phyloP scores from a whole-genome alignment of 2,888 invertebrate species.

The Rhodophaea formosa region DNA sequence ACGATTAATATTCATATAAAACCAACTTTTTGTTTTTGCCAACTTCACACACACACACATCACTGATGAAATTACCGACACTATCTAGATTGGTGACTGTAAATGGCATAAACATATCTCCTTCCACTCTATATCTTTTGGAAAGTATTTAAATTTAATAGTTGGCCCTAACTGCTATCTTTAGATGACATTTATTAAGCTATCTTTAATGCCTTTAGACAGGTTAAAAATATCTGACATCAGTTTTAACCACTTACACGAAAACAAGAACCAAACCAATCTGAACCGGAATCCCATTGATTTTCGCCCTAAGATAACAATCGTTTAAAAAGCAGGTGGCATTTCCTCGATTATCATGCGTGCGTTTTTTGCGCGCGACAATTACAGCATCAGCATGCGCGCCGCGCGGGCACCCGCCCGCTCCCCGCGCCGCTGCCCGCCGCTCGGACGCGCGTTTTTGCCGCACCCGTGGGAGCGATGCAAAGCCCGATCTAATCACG shows the following conservation, averaged over 20 bases:
- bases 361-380: constrained; percentile 64
- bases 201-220: background rate
- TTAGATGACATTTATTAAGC: background rate
- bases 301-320: constrained; percentile 28
- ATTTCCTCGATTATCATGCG: constrained; percentile 71
- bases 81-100: too few relatives aligned
- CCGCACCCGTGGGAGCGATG: constrained; percentile 47
- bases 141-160: background rate
- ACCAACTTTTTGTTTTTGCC: too few relatives aligned
- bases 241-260: background rate
- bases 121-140: too few relatives aligned
- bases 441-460: constrained; percentile 29
- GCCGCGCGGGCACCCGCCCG: constrained; percentile 34
- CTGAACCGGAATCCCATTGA: constrained; percentile 7
- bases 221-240: background rate
- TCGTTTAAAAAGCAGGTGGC: constrained; percentile 39
- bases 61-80: too few relatives aligned
- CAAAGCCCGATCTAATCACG: constrained; percentile 28
- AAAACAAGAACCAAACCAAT: background rate
- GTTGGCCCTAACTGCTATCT: background rate
- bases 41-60: too few relatives aligned
- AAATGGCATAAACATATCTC: too few relatives aligned
- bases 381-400: constrained; percentile 75
- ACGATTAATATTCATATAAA: too few relatives aligned
- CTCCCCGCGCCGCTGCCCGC: constrained; percentile 33